A percentile compares a stretch with the other conserved stretches of the same genome.
Evolutionary conservation across 2,888 invertebrate species (phyloP).

Genomic region (Drosophila recens): DNA sequence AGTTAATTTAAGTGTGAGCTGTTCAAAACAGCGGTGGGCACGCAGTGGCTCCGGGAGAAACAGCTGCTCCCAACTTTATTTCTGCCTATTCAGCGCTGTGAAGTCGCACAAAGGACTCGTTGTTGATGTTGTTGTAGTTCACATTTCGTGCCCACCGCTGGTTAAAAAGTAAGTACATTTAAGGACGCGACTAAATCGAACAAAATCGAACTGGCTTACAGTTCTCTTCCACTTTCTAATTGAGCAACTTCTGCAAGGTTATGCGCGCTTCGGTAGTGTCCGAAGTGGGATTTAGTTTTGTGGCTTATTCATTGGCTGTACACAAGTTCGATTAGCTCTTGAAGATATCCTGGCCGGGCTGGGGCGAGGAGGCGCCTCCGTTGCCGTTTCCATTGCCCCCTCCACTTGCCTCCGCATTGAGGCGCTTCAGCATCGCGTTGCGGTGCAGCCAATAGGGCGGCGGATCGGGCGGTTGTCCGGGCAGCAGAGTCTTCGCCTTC

Average conservation of each 20-base stretch:
- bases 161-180: not conserved
- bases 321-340: constrained; percentile 86
- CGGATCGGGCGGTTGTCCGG: constrained; percentile 85
- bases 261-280: constrained; percentile 48
- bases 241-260: constrained; percentile 42
- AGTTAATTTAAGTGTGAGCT: not conserved
- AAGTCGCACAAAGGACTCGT: too few species aligned
- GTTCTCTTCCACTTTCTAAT: not conserved
- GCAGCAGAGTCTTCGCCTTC: constrained; percentile 86
- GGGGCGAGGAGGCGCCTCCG: constrained; percentile 63
- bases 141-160: too few species aligned
- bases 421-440: constrained; percentile 85
- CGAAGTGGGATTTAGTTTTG: constrained; percentile 44
- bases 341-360: constrained; percentile 85
- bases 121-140: too few species aligned
- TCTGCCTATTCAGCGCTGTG: too few species aligned
- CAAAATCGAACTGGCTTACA: not conserved
- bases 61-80: too few species aligned
- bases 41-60: too few species aligned
- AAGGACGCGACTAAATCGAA: not conserved
- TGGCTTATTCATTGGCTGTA: constrained; percentile 55
- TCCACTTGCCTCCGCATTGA: constrained; percentile 76
- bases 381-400: constrained; percentile 46
- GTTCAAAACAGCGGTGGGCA: too few species aligned
- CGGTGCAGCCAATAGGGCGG: constrained; percentile 86